These are phyloP conservation scores for Geococcyx californianus DNA, from an alignment of 2,113 vertebrate genomes.

Conservation along the genomic window DNA sequence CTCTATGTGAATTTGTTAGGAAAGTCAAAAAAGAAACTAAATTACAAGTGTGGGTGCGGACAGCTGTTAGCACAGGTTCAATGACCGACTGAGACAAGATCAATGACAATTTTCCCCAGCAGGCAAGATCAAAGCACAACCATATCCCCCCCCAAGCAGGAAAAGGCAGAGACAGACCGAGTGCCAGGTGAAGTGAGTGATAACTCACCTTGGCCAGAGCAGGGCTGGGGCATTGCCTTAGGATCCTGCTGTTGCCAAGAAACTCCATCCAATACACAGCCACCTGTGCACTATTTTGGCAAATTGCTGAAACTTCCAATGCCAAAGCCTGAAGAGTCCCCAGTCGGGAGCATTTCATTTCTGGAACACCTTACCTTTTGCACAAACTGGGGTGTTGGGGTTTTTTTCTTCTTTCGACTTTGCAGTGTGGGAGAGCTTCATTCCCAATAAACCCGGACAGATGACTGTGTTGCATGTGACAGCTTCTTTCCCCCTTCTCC, in stretches of 20 bases:
- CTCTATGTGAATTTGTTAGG: background rate
- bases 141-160: background rate
- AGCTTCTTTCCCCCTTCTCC: background rate
- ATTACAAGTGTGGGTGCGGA: background rate
- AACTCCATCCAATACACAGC: background rate
- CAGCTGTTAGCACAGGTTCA: background rate
- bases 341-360: rapidly evolving
- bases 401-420: background rate
- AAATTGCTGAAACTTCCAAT: background rate
- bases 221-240: background rate
- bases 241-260: background rate
- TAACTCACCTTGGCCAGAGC: background rate
- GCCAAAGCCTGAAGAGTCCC: background rate
- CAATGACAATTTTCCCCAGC: background rate
- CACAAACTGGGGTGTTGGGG: background rate
- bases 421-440: background rate
- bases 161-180: background rate
- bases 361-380: background rate
- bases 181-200: background rate
- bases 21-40: background rate
- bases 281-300: background rate
- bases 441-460: rapidly evolving
- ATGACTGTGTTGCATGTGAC: background rate
- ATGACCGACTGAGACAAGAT: background rate
- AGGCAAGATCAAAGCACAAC: background rate